phyloP scores from a whole-genome alignment of 2,797 vertebrate species.

The Coregonus ussuriensis region DNA sequence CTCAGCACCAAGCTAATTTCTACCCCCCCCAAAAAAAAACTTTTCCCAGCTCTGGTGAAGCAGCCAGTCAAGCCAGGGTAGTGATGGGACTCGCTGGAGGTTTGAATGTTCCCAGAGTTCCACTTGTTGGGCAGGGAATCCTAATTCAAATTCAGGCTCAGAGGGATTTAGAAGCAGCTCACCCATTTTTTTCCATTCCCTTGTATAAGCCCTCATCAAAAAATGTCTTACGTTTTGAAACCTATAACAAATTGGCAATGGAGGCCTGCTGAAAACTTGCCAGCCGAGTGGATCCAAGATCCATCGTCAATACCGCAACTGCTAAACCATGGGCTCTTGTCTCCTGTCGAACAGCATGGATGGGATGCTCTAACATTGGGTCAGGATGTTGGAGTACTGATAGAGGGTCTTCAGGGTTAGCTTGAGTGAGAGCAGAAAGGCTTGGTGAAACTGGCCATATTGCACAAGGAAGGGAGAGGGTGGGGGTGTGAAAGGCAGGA shows the following conservation, averaged over 20 bases:
- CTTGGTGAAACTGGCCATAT: conserved; percentile 6
- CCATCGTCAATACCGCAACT: neutral
- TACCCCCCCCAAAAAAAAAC: conserved; percentile 13
- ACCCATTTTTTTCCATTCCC: conserved; percentile 31
- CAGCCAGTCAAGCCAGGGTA: conserved; percentile 19
- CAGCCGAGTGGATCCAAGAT: neutral
- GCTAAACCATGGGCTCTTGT: neutral
- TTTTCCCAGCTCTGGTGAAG: conserved; percentile 38
- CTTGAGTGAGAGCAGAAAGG: conserved; percentile 41
- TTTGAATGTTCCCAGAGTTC: conserved; percentile 31
- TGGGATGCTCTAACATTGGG: conserved; percentile 12
- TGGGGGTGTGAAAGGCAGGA: conserved; percentile 69
- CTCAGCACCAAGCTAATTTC: conserved; percentile 41
- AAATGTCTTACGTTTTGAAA: conserved; percentile 29
- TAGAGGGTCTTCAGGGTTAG: neutral
- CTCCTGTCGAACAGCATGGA: neutral
- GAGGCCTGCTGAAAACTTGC: conserved; percentile 27
- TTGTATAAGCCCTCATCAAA: conserved; percentile 36
- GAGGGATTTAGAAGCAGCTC: conserved; percentile 26
- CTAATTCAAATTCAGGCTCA: conserved; percentile 29
- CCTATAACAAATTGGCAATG: conserved; percentile 19
- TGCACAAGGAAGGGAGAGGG: conserved; percentile 51
- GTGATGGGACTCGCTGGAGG: conserved; percentile 1
- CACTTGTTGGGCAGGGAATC: conserved; percentile 35
- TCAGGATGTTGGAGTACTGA: conserved; percentile 25